phyloP scores from a whole-genome alignment of 2,797 vertebrate species.

The Notolepis coatsorum region DNA sequence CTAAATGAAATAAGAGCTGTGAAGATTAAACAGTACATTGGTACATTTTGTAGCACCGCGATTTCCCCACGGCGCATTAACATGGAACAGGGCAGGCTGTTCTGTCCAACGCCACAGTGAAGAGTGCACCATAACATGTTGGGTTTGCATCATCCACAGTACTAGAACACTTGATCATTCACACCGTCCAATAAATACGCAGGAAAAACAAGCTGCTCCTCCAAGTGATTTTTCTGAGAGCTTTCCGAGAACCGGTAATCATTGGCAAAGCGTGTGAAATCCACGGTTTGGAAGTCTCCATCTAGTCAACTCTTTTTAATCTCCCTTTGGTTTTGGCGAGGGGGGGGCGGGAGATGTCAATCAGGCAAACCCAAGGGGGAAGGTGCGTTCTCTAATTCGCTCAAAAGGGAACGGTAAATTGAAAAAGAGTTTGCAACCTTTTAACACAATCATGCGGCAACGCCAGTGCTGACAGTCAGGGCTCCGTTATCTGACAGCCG shows the following conservation, averaged over 20 bases:
- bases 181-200: constrained; percentile 64
- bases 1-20: constrained; percentile 57
- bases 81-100: constrained; percentile 24
- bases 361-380: constrained; percentile 81
- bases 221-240: constrained; percentile 56
- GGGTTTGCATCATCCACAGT: constrained; percentile 7
- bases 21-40: constrained; percentile 29
- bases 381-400: constrained; percentile 81
- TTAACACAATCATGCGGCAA: constrained; percentile 78
- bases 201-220: constrained; percentile 41
- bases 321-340: constrained; percentile 71
- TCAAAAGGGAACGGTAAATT: constrained; percentile 82
- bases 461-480: constrained; percentile 80
- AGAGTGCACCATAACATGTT: constrained; percentile 9
- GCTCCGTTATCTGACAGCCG: constrained; percentile 86
- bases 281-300: constrained; percentile 68
- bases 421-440: constrained; percentile 84
- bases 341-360: constrained; percentile 78
- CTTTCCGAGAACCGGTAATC: constrained; percentile 52
- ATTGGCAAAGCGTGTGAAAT: constrained; percentile 64
- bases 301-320: constrained; percentile 65
- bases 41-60: constrained; percentile 1
- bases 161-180: constrained; percentile 41
- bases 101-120: no score
- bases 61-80: constrained; percentile 36